Percentiles rank a stretch among this genome's conserved stretches.
phyloP scores from a whole-genome alignment of 2,113 vertebrate species.

The Amazona guildingii region DNA sequence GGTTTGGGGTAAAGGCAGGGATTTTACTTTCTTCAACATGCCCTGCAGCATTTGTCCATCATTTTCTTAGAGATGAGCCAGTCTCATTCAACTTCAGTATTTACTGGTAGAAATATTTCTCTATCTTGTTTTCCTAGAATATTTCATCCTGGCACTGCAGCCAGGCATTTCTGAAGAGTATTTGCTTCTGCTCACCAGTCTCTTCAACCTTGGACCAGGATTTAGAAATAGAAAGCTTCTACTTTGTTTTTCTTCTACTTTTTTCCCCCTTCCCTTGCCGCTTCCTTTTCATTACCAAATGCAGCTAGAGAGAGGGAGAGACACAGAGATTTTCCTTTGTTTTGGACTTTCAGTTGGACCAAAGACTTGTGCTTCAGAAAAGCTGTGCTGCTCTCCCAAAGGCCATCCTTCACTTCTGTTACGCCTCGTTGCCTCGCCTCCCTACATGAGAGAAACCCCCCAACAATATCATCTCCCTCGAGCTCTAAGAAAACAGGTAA shows the following conservation, averaged over 20 bases:
- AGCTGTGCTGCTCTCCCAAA: background rate
- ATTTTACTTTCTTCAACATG: constrained; percentile 1
- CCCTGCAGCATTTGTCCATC: constrained; percentile 46
- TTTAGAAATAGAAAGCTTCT: constrained; percentile 14
- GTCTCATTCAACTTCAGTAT: constrained; percentile 1
- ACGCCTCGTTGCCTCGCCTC: background rate
- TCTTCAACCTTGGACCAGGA: background rate
- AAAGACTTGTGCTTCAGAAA: constrained; percentile 34
- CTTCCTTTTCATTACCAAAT: constrained; percentile 47
- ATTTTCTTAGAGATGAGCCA: constrained; percentile 16
- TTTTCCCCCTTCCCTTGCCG: background rate
- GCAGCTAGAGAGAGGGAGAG: background rate
- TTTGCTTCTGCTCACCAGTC: constrained; percentile 9
- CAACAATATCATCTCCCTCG: background rate
- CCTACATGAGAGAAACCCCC: constrained; percentile 43
- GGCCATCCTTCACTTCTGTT: constrained; percentile 23
- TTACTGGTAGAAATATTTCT: constrained; percentile 20
- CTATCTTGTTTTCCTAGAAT: background rate
- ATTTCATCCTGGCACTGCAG: constrained; percentile 7
- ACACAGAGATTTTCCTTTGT: constrained; percentile 14
- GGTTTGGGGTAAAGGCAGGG: background rate
- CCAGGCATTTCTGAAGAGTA: background rate
- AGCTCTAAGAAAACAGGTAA: constrained; percentile 45
- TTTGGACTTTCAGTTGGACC: constrained; percentile 31
- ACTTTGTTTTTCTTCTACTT: rapidly evolving